Conservation (phyloP, 2,888 invertebrate species). For the Petrophora chlorosata region DNA sequence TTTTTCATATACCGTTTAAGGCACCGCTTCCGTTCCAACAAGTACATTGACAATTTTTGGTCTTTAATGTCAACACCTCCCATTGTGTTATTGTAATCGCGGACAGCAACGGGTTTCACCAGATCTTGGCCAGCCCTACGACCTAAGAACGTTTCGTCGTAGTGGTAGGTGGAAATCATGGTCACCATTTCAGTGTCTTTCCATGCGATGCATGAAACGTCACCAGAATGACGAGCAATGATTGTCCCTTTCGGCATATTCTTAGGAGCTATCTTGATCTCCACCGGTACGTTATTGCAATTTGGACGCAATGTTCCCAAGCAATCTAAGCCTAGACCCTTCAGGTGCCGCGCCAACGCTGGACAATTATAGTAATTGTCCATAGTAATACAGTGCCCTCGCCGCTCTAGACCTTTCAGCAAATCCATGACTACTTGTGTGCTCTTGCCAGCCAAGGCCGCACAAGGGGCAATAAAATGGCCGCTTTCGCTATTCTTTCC, state of each 20-base stretch:
- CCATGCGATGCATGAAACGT: slow-evolving; percentile 31
- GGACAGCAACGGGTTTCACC: slow-evolving; percentile 26
- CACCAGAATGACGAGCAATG: slow-evolving; percentile 18
- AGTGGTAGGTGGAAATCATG: slow-evolving; percentile 33
- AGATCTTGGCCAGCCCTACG: slow-evolving; percentile 11
- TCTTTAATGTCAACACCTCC: slow-evolving; percentile 37
- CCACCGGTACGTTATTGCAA: slow-evolving; percentile 33
- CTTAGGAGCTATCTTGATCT: slow-evolving; percentile 12
- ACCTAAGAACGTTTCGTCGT: slow-evolving; percentile 6
- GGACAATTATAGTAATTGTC: slow-evolving; percentile 24
- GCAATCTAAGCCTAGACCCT: slow-evolving; percentile 31
- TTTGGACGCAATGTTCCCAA: slow-evolving; percentile 33
- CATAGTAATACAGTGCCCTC: slow-evolving; percentile 35
- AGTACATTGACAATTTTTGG: slow-evolving; percentile 4
- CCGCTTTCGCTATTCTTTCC: too few species aligned
- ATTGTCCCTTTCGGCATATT: slow-evolving; percentile 21
- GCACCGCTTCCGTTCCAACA: background rate
- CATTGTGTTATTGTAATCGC: slow-evolving; percentile 34
- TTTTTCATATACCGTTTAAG: background rate
- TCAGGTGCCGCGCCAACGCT: slow-evolving; percentile 16
- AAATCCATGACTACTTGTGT: background rate
- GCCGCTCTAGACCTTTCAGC: slow-evolving; percentile 7
- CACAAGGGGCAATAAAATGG: slow-evolving; percentile 1
- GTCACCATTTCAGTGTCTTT: slow-evolving; percentile 32
- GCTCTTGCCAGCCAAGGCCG: slow-evolving; percentile 8